Conservation (phyloP, 2,888 invertebrate genomes). For the Corbicula japonica region DNA sequence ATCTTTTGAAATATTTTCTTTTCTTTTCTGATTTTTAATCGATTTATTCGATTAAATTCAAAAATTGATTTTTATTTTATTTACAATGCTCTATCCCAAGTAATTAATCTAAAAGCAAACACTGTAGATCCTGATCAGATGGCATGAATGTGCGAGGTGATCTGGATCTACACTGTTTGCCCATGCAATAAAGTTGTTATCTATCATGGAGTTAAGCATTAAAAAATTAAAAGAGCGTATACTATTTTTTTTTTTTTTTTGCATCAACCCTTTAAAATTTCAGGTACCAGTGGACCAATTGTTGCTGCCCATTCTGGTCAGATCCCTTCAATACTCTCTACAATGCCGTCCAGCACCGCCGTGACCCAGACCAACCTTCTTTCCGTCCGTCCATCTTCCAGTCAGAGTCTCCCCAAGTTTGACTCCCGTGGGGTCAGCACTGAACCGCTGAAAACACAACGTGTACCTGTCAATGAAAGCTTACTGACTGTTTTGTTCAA, state of each 20-base stretch:
- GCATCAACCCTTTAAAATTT: conserved; percentile 29
- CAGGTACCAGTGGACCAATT: conserved; percentile 78
- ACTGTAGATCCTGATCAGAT: too few relatives aligned
- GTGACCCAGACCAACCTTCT: conserved; percentile 62
- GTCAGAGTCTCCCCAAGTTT: conserved; percentile 69
- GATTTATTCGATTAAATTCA: too few relatives aligned
- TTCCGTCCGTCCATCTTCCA: conserved; percentile 62
- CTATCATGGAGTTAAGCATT: too few relatives aligned
- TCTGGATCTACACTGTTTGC: too few relatives aligned
- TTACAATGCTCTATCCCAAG: too few relatives aligned
- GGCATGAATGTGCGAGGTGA: too few relatives aligned
- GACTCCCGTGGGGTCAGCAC: conserved; percentile 78
- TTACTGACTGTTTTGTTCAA: conserved; percentile 95
- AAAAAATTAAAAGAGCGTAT: too few relatives aligned
- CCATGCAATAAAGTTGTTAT: too few relatives aligned
- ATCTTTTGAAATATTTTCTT: too few relatives aligned
- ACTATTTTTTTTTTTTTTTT: conserved; percentile 1
- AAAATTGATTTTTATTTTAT: too few relatives aligned
- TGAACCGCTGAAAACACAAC: conserved; percentile 67
- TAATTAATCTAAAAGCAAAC: too few relatives aligned
- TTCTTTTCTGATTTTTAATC: too few relatives aligned
- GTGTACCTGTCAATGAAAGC: conserved; percentile 88
- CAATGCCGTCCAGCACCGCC: conserved; percentile 65
- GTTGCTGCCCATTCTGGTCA: conserved; percentile 78
- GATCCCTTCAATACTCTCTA: conserved; percentile 70